Percentiles rank a stretch among this genome's conserved stretches.
Evolutionary conservation across 2,888 invertebrate species (phyloP).

Genomic region (Euphydryas editha): DNA sequence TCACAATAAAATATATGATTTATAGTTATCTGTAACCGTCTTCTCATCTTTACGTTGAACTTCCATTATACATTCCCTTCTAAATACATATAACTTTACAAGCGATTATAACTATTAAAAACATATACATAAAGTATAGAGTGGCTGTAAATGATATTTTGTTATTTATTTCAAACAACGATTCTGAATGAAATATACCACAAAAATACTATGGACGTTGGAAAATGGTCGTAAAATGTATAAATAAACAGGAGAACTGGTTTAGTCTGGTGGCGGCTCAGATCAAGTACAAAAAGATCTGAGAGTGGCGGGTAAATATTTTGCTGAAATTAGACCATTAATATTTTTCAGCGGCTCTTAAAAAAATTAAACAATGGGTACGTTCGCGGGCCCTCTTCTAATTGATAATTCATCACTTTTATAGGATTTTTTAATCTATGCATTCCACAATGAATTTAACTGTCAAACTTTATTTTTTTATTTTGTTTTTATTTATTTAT

Average conservation of each 20-base stretch:
- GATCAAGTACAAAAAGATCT: no score
- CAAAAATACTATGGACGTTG: neutral
- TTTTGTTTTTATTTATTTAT: no score
- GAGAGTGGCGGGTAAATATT: neutral
- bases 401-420: no score
- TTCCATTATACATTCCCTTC: neutral
- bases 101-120: neutral
- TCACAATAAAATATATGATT: conserved; percentile 38
- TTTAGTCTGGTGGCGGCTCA: neutral
- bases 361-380: no score
- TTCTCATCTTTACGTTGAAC: conserved; percentile 11
- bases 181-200: neutral
- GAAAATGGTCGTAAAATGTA: neutral
- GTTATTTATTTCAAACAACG: neutral
- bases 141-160: neutral
- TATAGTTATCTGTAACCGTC: conserved; percentile 33
- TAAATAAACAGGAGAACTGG: neutral
- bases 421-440: no score
- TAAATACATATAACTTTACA: neutral
- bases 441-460: no score
- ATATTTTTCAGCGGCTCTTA: no score
- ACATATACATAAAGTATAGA: neutral
- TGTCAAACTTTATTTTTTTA: no score
- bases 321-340: no score
- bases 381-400: no score